These are phyloP conservation scores for Trissolcus basalis DNA, from an alignment of 1,140 invertebrate genomes.

Conservation along the genomic window DNA sequence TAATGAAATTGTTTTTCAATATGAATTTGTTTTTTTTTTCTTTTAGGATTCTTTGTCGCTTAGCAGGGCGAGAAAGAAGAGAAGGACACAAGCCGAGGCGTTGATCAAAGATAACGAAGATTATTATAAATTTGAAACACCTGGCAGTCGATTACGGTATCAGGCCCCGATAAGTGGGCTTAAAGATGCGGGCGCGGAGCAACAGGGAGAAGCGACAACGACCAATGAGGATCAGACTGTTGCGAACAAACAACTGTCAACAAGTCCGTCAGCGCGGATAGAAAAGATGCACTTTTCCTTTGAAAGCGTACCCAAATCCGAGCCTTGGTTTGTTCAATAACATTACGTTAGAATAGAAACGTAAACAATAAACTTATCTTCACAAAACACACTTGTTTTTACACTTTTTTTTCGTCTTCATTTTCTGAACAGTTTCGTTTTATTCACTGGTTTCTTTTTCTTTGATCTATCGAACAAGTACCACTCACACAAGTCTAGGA, in stretches of 20 bases:
- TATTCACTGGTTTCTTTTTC: too few relatives aligned
- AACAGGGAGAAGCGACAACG: neutral
- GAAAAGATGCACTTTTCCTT: slow-evolving; percentile 85
- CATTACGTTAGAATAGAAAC: slow-evolving; percentile 27
- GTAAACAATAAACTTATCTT: slow-evolving; percentile 13
- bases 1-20: too few relatives aligned
- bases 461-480: too few relatives aligned
- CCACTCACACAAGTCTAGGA: too few relatives aligned
- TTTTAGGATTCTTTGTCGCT: slow-evolving; percentile 59
- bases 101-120: slow-evolving; percentile 79
- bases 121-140: slow-evolving; percentile 81
- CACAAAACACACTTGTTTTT: slow-evolving; percentile 6
- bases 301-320: slow-evolving; percentile 82
- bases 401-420: slow-evolving; percentile 5
- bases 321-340: slow-evolving; percentile 79
- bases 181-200: slow-evolving; percentile 44
- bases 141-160: slow-evolving; percentile 77
- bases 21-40: neutral
- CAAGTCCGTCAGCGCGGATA: slow-evolving; percentile 78
- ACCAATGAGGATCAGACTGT: slow-evolving; percentile 25
- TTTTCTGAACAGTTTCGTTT: too few relatives aligned
- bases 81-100: slow-evolving; percentile 78
- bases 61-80: slow-evolving; percentile 70
- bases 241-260: slow-evolving; percentile 60
- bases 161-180: slow-evolving; percentile 68